phyloP scores from a whole-genome alignment of 2,888 invertebrate genomes.

The Cataglyphis albicans region DNA sequence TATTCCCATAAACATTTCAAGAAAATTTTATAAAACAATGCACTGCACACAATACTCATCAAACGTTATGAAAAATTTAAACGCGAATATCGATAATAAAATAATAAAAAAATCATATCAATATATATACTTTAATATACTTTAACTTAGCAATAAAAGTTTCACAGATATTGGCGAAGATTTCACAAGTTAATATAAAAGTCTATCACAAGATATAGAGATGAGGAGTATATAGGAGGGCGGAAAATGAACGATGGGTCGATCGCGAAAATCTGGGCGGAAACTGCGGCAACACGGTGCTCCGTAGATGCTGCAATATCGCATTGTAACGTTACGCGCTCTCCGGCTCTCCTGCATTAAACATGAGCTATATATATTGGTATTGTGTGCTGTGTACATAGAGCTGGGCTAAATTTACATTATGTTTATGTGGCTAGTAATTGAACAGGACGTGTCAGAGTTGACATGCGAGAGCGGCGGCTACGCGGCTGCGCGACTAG shows the following conservation, averaged over 20 bases:
- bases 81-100: background rate
- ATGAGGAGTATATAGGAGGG: background rate
- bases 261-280: conserved; percentile 55
- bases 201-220: conserved; percentile 7
- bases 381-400: conserved; percentile 73
- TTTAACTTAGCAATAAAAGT: background rate
- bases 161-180: background rate
- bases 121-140: background rate
- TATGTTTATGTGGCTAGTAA: conserved; percentile 77
- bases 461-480: conserved; percentile 66
- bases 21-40: background rate
- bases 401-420: conserved; percentile 78
- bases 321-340: conserved; percentile 70
- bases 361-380: conserved; percentile 74
- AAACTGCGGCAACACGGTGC: conserved; percentile 63
- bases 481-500: conserved; percentile 58
- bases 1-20: background rate
- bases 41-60: background rate
- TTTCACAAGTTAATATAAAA: background rate
- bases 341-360: conserved; percentile 73
- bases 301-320: conserved; percentile 68
- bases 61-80: conserved; percentile 1
- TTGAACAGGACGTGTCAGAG: conserved; percentile 71
- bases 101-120: background rate
- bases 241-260: conserved; percentile 3